These are phyloP conservation scores for Drepana arcuata DNA, from an alignment of 1,140 invertebrate genomes.

Conservation along the genomic window DNA sequence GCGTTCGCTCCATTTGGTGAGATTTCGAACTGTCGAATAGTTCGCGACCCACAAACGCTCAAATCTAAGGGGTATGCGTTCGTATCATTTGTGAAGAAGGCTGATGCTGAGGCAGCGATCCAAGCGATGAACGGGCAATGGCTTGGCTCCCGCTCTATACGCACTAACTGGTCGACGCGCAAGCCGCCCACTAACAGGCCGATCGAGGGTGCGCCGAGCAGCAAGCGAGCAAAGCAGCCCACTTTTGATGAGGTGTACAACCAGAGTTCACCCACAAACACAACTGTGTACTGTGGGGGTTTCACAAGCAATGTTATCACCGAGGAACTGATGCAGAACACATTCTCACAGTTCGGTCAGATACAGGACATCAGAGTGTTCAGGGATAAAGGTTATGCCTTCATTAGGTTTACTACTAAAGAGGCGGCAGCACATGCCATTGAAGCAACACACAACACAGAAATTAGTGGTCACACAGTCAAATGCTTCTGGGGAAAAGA, in stretches of 20 bases:
- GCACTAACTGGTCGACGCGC: constrained; percentile 99
- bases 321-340: constrained; percentile 97
- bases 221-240: constrained; percentile 82
- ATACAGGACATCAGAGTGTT: constrained; percentile 98
- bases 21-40: constrained; percentile 99
- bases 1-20: constrained; percentile 98
- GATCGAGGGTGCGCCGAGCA: constrained; percentile 68
- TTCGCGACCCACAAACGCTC: constrained; percentile 96
- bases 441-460: constrained; percentile 95
- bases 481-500: constrained; percentile 99
- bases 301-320: constrained; percentile 89
- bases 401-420: constrained; percentile 98
- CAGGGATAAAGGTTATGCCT: constrained; percentile 99
- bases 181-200: constrained; percentile 88
- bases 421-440: constrained; percentile 98
- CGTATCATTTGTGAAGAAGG: constrained; percentile 99
- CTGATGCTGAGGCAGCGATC: constrained; percentile 98
- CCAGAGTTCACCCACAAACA: constrained; percentile 98
- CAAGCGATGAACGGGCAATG: constrained; percentile 99
- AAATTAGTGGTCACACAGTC: constrained; percentile 95
- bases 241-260: constrained; percentile 99
- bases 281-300: constrained; percentile 98
- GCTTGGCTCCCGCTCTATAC: constrained; percentile 97
- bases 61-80: constrained; percentile 99
- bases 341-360: constrained; percentile 93